Evolutionary conservation across 2,113 vertebrate genomes (phyloP).

Genomic region (Thamnophis sirtalis): DNA sequence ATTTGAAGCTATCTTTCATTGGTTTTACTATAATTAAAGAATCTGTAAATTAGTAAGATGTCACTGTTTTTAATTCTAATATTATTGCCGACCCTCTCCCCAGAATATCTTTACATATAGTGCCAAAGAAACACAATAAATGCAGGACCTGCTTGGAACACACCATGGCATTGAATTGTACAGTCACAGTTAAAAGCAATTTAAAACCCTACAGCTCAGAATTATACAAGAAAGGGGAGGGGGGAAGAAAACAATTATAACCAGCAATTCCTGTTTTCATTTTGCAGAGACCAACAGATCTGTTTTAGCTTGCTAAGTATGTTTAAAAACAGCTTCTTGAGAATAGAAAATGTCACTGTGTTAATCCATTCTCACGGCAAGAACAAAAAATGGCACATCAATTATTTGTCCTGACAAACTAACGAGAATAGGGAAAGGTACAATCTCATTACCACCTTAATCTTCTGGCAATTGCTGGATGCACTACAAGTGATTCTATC

Average conservation of each 20-base stretch:
- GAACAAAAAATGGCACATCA: conserved; percentile 46
- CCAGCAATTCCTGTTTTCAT: not conserved
- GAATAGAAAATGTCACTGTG: conserved; percentile 18
- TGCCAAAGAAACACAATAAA: not conserved
- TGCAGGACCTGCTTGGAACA: not conserved
- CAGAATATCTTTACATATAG: not conserved
- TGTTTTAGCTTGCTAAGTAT: conserved; percentile 9
- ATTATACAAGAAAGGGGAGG: not conserved
- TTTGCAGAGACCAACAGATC: not conserved
- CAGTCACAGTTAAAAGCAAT: not conserved
- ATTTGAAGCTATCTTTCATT: not conserved
- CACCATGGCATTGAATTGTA: not conserved
- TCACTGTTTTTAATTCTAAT: not conserved
- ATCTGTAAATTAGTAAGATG: not conserved
- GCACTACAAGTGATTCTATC: conserved; percentile 50
- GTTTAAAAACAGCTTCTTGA: conserved; percentile 8
- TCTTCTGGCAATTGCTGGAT: conserved; percentile 52
- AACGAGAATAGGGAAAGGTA: conserved; percentile 38
- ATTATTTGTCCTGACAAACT: conserved; percentile 52
- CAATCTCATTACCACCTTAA: conserved; percentile 58
- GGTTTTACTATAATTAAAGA: not conserved
- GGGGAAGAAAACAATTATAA: not conserved
- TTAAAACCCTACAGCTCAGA: not conserved
- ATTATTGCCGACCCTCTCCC: not conserved
- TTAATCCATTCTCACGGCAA: conserved; percentile 31